These are phyloP conservation scores for Noctua pronuba DNA, from an alignment of 2,888 invertebrate species.

Conservation along the genomic window DNA sequence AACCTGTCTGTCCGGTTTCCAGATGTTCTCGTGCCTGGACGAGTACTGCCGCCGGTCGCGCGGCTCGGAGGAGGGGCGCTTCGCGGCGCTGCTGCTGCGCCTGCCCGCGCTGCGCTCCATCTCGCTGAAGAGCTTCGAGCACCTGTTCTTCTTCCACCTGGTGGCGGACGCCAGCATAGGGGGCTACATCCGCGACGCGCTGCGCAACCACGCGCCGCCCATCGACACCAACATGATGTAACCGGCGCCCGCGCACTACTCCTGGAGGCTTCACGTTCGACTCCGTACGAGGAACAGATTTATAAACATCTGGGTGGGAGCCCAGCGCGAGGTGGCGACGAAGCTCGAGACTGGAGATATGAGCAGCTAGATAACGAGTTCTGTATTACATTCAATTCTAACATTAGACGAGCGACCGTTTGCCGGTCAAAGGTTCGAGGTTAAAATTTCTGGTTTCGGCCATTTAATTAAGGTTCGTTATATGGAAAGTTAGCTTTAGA, in stretches of 20 bases:
- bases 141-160: conserved; percentile 98
- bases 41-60: conserved; percentile 97
- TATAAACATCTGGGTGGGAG: conserved; percentile 1
- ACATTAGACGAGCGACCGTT: conserved; percentile 47
- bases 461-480: conserved; percentile 56
- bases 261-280: conserved; percentile 24
- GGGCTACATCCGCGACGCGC: conserved; percentile 95
- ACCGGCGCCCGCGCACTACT: conserved; percentile 13
- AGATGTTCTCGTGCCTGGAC: conserved; percentile 97
- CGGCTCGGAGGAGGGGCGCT: conserved; percentile 97
- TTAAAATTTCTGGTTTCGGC: conserved; percentile 53
- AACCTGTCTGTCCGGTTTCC: conserved; percentile 24
- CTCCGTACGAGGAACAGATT: conserved; percentile 5
- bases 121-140: conserved; percentile 98
- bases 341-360: conserved; percentile 9
- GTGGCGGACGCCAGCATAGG: conserved; percentile 96
- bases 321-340: conserved; percentile 18
- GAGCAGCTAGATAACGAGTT: conserved; percentile 49
- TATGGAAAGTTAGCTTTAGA: conserved; percentile 53
- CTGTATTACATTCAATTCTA: conserved; percentile 34
- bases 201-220: conserved; percentile 91
- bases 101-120: conserved; percentile 97
- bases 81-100: conserved; percentile 97
- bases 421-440: conserved; percentile 63
- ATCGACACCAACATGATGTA: conserved; percentile 82